Conservation (phyloP, 2,888 invertebrate species). For the Bimastos eiseni region DNA sequence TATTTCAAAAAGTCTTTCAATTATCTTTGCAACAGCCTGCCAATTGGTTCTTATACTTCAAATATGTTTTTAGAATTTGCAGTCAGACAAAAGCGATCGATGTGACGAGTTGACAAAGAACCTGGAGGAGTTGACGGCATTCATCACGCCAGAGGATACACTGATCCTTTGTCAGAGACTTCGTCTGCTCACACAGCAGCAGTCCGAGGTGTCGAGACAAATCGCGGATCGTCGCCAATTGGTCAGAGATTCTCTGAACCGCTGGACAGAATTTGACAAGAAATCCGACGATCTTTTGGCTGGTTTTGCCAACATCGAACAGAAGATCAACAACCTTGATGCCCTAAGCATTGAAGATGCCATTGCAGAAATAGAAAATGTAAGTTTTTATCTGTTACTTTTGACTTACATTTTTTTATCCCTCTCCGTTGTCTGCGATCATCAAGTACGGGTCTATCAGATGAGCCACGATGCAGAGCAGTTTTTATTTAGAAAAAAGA, state of each 20-base stretch:
- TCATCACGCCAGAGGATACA: slow-evolving; percentile 55
- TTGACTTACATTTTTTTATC: background rate
- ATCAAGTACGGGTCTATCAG: too few species aligned
- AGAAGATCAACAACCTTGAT: slow-evolving; percentile 49
- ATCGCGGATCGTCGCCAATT: slow-evolving; percentile 39
- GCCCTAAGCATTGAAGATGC: slow-evolving; percentile 58
- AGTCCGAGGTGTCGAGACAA: slow-evolving; percentile 57
- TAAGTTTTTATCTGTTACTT: slow-evolving; percentile 39
- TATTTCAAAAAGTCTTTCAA: too few species aligned
- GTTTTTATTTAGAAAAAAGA: too few species aligned
- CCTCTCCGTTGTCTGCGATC: too few species aligned
- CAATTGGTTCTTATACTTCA: background rate
- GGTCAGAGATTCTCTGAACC: slow-evolving; percentile 49
- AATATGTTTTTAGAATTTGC: background rate
- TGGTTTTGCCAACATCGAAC: slow-evolving; percentile 54
- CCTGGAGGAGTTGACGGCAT: slow-evolving; percentile 45
- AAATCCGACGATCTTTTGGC: slow-evolving; percentile 51
- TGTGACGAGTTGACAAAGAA: slow-evolving; percentile 14
- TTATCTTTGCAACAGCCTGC: too few species aligned
- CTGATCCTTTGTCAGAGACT: slow-evolving; percentile 57
- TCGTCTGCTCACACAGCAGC: slow-evolving; percentile 57
- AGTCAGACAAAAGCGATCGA: background rate
- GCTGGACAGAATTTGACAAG: slow-evolving; percentile 52
- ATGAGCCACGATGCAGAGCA: too few species aligned
- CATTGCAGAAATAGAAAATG: slow-evolving; percentile 53